A percentile compares a stretch with the other conserved stretches of the same genome.
These are phyloP conservation scores for Todiramphus saurophagus DNA, from an alignment of 2,113 vertebrate species.

Conservation along the genomic window DNA sequence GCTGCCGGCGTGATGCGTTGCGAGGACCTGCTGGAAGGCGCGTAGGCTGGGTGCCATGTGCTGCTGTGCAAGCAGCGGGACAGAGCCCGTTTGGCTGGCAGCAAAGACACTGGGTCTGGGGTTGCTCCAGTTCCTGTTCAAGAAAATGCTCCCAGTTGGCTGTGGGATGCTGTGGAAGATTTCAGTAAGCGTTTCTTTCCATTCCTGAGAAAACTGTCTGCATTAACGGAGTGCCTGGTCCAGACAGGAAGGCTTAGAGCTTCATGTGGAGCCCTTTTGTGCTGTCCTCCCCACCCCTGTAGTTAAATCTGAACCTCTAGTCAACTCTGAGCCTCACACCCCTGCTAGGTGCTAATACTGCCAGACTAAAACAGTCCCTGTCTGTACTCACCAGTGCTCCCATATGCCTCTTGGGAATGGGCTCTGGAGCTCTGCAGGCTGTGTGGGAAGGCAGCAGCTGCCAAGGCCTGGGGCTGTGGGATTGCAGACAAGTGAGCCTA, in stretches of 20 bases:
- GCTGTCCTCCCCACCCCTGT: background rate
- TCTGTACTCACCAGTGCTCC: background rate
- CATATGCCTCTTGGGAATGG: background rate
- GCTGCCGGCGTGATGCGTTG: background rate
- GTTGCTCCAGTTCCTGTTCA: background rate
- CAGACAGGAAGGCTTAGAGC: background rate
- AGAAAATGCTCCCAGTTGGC: background rate
- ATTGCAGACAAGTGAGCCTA: background rate
- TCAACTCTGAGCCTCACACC: background rate
- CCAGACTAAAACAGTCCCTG: background rate
- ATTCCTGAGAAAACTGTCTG: background rate
- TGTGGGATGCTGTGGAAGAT: background rate
- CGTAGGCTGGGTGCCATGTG: background rate
- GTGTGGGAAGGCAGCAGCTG: slow-evolving; percentile 29
- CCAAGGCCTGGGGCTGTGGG: slow-evolving; percentile 7
- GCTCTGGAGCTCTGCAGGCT: background rate
- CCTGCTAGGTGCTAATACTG: background rate
- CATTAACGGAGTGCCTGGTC: background rate
- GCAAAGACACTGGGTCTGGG: background rate
- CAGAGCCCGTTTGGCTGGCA: background rate
- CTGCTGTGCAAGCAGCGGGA: background rate
- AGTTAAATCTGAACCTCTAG: background rate
- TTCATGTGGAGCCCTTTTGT: background rate
- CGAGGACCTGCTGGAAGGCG: background rate
- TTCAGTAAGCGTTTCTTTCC: background rate